Evolutionary conservation across 2,113 vertebrate species (phyloP), one percentile per base, ranked within the genome.

Genomic region (Empidonax traillii): DNA sequence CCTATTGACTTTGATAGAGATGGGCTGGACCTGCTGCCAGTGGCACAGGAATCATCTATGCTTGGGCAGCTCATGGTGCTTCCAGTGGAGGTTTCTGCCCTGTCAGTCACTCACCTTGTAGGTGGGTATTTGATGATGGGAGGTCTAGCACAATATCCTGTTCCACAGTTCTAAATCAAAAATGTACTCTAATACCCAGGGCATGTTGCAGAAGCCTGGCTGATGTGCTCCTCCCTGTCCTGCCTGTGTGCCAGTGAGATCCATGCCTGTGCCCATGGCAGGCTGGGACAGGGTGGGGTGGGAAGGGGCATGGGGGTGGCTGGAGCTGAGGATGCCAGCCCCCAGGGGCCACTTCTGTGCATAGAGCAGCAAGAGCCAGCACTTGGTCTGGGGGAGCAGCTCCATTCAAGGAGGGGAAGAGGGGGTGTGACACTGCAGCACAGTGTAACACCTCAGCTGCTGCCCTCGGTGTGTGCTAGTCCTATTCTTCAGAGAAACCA

Each of bases 171-270:
- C 17, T 37, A 61, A 28, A 33, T 25, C 55, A 67, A 39, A 83
- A 62, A 19, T 3, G 12, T 25, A 9, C 39, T 67, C 43, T 56
- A 15, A 28, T 3, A 35, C 28, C 19, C 24, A 4, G 27, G 16
- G 4, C 1, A 4, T 0, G 4, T 21, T 35, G 39, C 24, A 4
- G 61, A 0, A 4, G 25, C 6, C 27, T 47, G 52, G 12, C 23
- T 14, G 62, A 17, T 35, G 39, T 30, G 49, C 58, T 35, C 18
- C 0, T 2, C 4, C 0, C 35, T 27, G 23, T 43, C 39, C 21
- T 37, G 20, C 56, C 10, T 1, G 11, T 3, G 3, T 14, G 44
- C 59, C 2, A 4, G 52, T 2, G 10, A 80, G 68, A 21, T 44
- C 41, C 2, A 9, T 1, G 1, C 41, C 67, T n/a, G 37, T 37